A percentile compares a stretch with the other conserved stretches of the same genome.
phyloP scores from a whole-genome alignment of 2,888 invertebrate species.

The Agapetus fuscipes region DNA sequence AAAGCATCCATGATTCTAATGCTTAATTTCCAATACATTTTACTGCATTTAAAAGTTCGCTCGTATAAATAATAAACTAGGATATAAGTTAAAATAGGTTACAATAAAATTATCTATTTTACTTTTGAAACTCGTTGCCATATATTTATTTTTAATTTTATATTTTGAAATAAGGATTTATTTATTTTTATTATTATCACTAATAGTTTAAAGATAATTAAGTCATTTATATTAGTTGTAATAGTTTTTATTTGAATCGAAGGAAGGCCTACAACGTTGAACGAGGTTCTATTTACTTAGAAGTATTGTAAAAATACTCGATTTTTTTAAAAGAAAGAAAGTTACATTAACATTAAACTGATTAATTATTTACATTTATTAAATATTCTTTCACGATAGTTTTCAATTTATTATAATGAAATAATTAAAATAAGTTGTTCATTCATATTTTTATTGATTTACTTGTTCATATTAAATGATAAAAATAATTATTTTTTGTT shows the following conservation, averaged over 20 bases:
- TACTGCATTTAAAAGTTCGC: constrained; percentile 4
- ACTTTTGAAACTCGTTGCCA: constrained; percentile 17
- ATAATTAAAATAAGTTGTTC: not conserved
- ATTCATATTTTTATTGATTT: not conserved
- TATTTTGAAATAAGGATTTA: constrained; percentile 11
- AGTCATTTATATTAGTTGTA: not conserved
- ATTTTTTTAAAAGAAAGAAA: too few relatives aligned
- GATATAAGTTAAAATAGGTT: too few relatives aligned
- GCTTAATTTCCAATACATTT: not conserved
- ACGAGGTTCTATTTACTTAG: not conserved
- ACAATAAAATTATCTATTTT: too few relatives aligned
- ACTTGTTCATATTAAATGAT: constrained; percentile 6
- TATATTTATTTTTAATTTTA: constrained; percentile 13
- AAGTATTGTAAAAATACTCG: not conserved
- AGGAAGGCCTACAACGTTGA: constrained; percentile 6
- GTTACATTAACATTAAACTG: too few relatives aligned
- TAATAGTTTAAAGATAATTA: constrained; percentile 1
- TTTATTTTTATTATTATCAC: constrained; percentile 10
- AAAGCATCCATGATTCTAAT: too few relatives aligned
- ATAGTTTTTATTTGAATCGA: not conserved
- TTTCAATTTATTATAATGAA: not conserved
- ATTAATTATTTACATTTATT: not conserved
- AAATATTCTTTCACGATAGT: not conserved
- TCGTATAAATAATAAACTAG: too few relatives aligned
- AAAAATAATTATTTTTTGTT: constrained; percentile 12